Percentiles rank a stretch among this genome's conserved stretches.
These are phyloP conservation scores for Phrynosoma blainvillii DNA, from an alignment of 2,113 vertebrate species.

Conservation along the genomic window DNA sequence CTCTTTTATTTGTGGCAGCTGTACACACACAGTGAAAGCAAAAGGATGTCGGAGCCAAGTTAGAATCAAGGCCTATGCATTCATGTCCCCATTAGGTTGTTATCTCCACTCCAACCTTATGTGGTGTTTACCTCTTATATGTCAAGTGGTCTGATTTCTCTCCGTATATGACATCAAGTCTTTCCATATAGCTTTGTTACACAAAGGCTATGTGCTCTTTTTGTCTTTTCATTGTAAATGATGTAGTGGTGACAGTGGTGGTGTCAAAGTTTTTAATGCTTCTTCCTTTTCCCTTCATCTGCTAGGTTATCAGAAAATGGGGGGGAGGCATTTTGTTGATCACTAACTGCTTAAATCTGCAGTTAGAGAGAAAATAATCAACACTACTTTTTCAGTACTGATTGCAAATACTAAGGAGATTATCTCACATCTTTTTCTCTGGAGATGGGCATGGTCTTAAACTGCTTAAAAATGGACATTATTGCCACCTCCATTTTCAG, in stretches of 20 bases:
- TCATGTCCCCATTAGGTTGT: background rate
- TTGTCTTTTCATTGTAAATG: background rate
- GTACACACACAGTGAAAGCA: background rate
- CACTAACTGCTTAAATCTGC: background rate
- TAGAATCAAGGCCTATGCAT: background rate
- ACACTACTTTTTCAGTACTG: too few relatives aligned
- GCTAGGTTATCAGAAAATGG: background rate
- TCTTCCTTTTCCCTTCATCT: background rate
- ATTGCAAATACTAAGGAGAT: background rate
- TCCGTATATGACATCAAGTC: background rate
- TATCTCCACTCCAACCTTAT: background rate
- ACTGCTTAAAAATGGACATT: too few relatives aligned
- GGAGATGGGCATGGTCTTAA: too few relatives aligned
- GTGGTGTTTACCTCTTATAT: background rate
- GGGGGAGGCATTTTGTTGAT: background rate
- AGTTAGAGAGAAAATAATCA: background rate
- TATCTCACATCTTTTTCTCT: too few relatives aligned
- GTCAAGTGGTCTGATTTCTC: background rate
- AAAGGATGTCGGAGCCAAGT: background rate
- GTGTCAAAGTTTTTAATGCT: background rate
- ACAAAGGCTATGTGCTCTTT: background rate
- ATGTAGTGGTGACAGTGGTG: background rate
- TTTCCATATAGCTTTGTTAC: background rate
- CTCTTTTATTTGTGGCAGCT: conserved; percentile 10
- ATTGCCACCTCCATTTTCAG: too few relatives aligned